These are phyloP conservation scores for Phaethornis superciliosus DNA, from an alignment of 2,113 vertebrate species.

Conservation along the genomic window DNA sequence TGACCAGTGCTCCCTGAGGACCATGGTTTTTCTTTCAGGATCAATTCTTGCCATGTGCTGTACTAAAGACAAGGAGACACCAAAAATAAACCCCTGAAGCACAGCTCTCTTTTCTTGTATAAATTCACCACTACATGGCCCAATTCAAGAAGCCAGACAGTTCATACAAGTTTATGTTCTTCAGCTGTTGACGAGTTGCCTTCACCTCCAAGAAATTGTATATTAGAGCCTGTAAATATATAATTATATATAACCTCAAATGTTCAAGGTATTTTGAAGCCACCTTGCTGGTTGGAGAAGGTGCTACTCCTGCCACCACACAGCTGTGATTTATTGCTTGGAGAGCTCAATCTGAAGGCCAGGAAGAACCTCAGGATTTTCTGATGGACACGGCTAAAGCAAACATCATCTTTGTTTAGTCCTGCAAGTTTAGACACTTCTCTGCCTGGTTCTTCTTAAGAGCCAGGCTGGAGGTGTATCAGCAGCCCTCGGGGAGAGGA, in stretches of 20 bases:
- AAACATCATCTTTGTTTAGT: neutral
- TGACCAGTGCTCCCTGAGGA: neutral
- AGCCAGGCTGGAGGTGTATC: neutral
- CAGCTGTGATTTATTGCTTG: neutral
- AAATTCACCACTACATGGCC: accelerated
- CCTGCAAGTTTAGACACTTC: neutral
- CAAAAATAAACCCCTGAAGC: neutral
- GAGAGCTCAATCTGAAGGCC: neutral
- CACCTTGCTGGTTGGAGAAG: slow-evolving; percentile 11
- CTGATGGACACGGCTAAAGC: neutral
- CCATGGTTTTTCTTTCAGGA: neutral
- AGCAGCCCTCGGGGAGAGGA: neutral
- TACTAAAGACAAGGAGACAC: neutral
- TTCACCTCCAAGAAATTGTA: slow-evolving; percentile 1
- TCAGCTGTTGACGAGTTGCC: neutral
- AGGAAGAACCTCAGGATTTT: neutral
- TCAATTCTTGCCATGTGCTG: neutral
- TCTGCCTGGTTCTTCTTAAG: neutral
- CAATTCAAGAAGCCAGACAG: neutral
- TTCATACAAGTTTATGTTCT: neutral
- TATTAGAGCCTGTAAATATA: neutral
- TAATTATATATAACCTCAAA: slow-evolving; percentile 30
- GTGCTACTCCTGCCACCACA: neutral
- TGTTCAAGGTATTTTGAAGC: slow-evolving; percentile 38
- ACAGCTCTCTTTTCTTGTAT: neutral